These are phyloP conservation scores for Grus americana DNA, from an alignment of 2,113 vertebrate species.

Conservation along the genomic window DNA sequence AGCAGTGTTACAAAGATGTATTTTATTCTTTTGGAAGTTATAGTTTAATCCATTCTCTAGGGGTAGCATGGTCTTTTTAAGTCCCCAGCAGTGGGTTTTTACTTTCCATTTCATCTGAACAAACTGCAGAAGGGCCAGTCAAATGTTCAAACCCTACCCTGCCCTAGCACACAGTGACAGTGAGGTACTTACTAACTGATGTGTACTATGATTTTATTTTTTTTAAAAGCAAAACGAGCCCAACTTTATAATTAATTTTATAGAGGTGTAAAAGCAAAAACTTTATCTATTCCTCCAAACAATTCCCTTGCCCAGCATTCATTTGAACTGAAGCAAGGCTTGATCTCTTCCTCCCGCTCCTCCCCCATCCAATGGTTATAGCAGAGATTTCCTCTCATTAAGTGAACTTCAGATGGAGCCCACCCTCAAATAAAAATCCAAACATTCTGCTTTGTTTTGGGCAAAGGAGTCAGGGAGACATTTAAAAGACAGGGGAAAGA, in stretches of 20 bases:
- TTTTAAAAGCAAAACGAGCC: not conserved
- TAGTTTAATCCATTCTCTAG: not conserved
- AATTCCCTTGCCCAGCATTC: not conserved
- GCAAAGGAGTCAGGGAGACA: conserved; percentile 47
- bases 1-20: not conserved
- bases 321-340: not conserved
- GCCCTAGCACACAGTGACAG: not conserved
- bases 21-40: not conserved
- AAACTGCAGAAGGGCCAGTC: not conserved
- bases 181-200: not conserved
- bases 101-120: not conserved
- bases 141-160: not conserved
- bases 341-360: not conserved
- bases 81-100: not conserved
- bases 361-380: not conserved
- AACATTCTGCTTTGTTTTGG: conserved; percentile 70
- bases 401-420: conserved; percentile 47
- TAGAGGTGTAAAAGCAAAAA: not conserved
- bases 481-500: conserved; percentile 68
- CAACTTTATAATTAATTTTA: conserved; percentile 18
- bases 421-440: conserved; percentile 64
- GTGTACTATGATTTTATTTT: not conserved
- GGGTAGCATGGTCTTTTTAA: not conserved
- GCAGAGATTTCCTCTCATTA: conserved; percentile 36
- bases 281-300: not conserved